These are phyloP conservation scores for Erynnis tages DNA, from an alignment of 2,888 invertebrate species.

Conservation along the genomic window DNA sequence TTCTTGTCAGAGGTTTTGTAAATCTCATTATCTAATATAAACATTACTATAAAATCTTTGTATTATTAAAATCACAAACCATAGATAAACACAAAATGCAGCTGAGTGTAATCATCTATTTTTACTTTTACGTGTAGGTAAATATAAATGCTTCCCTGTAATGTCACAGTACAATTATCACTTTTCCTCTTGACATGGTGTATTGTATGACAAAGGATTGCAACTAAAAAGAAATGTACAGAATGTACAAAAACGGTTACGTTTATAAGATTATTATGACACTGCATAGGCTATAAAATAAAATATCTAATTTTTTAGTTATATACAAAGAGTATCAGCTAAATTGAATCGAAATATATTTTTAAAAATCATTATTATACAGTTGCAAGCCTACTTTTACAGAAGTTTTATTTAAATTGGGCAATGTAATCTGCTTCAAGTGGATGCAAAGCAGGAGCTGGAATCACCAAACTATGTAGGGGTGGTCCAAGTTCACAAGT, in stretches of 20 bases:
- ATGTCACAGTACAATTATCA: no score
- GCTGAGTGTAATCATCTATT: not conserved
- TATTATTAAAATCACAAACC: constrained; percentile 19
- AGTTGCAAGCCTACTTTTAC: no score
- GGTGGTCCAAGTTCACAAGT: constrained; percentile 90
- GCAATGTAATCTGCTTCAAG: constrained; percentile 93
- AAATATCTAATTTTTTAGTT: no score
- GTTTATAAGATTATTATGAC: no score
- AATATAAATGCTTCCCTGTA: not conserved
- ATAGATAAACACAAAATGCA: not conserved
- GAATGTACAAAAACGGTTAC: no score
- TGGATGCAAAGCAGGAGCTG: constrained; percentile 92
- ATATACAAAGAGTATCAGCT: no score
- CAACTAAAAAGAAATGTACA: no score
- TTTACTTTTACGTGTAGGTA: not conserved
- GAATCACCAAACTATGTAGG: constrained; percentile 96
- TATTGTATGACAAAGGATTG: no score
- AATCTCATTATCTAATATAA: constrained; percentile 24
- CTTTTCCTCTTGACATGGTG: no score
- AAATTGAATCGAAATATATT: no score
- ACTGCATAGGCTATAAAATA: no score
- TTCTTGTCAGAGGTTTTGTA: constrained; percentile 27
- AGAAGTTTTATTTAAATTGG: constrained; percentile 82
- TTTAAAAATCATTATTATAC: no score
- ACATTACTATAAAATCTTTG: constrained; percentile 19